Percentiles rank a stretch among this genome's conserved stretches.
These are phyloP conservation scores for Tichodroma muraria DNA, from an alignment of 2,113 vertebrate species.

Conservation along the genomic window DNA sequence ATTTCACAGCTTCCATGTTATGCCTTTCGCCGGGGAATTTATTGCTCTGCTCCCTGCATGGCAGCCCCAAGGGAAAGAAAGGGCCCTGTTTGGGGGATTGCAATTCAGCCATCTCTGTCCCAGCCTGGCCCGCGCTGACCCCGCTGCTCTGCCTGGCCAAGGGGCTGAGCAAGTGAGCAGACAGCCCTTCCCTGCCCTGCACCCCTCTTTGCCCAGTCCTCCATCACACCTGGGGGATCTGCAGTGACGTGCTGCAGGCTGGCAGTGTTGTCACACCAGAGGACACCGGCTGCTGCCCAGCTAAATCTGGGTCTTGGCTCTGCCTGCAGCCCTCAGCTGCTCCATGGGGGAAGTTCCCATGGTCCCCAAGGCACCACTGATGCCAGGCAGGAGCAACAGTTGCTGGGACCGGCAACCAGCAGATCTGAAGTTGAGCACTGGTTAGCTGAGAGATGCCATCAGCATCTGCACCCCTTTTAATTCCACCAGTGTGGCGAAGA, in stretches of 20 bases:
- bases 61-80: not conserved
- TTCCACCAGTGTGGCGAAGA: not conserved
- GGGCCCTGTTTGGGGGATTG: not conserved
- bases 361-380: not conserved
- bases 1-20: not conserved
- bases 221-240: not conserved
- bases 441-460: not conserved
- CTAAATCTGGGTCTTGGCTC: not conserved
- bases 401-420: not conserved
- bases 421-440: not conserved
- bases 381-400: not conserved
- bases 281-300: not conserved
- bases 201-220: fast-evolving
- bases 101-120: not conserved
- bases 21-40: not conserved
- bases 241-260: not conserved
- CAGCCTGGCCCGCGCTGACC: not conserved
- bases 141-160: fast-evolving
- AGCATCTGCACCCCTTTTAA: not conserved
- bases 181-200: not conserved
- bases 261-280: not conserved
- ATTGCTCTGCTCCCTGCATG: not conserved
- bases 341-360: not conserved
- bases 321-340: not conserved
- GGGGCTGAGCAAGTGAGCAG: not conserved